These are phyloP conservation scores for Esox niger DNA, from an alignment of 2,113 vertebrate genomes.

Conservation along the genomic window DNA sequence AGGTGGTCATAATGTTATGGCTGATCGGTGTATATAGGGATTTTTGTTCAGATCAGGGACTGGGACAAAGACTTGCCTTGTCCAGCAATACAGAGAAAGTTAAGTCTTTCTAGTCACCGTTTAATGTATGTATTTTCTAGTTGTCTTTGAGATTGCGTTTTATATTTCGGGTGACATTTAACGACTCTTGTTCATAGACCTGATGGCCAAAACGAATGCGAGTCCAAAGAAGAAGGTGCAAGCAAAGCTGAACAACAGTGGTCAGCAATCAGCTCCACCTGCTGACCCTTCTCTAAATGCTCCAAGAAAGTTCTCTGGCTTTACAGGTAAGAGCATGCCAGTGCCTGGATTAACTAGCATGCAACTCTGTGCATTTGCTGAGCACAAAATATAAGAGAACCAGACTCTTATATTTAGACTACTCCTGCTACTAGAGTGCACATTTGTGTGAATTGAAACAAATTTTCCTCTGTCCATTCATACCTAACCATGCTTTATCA, in stretches of 20 bases:
- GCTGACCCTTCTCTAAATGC: slow-evolving; percentile 69
- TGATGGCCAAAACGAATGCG: slow-evolving; percentile 78
- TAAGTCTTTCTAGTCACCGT: too few species aligned
- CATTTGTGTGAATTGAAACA: too few species aligned
- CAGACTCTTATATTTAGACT: too few species aligned
- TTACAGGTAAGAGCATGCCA: slow-evolving; percentile 77
- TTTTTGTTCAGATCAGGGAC: too few species aligned
- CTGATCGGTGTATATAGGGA: too few species aligned
- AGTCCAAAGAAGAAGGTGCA: slow-evolving; percentile 92
- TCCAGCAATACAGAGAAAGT: too few species aligned
- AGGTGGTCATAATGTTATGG: too few species aligned
- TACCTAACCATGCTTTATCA: neutral
- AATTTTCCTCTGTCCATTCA: too few species aligned
- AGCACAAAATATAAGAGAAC: too few species aligned
- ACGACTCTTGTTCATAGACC: slow-evolving; percentile 66
- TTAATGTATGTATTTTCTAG: neutral
- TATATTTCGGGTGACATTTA: neutral
- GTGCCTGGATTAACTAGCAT: neutral
- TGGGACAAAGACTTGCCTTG: too few species aligned
- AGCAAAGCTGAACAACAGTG: slow-evolving; percentile 78
- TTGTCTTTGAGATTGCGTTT: neutral
- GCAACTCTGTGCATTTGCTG: too few species aligned
- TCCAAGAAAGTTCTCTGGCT: slow-evolving; percentile 95
- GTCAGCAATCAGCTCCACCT: slow-evolving; percentile 71
- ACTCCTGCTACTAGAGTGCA: too few species aligned